Evolutionary conservation across 2,113 vertebrate genomes (phyloP), one percentile per base, ranked within the genome.

Genomic region (Oreochromis niloticus): DNA sequence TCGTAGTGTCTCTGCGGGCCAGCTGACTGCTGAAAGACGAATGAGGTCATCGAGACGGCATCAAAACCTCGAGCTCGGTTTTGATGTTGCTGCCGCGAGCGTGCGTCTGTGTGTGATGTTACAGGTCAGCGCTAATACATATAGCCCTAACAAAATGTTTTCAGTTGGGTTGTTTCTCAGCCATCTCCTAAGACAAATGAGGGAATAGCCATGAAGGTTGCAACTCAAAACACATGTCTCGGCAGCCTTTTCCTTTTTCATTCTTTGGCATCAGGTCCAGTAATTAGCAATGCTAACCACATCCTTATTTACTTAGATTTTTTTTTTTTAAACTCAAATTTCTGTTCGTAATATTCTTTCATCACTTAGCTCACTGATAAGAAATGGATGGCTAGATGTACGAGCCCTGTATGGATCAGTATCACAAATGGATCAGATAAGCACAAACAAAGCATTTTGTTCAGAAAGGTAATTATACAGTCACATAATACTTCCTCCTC

Each of bases 281-380:
- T 92, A 95, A 95, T 95, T 95, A 95, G 91, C 43, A 75, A 85
- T 66, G 71, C 84, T 66, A 93, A 95, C 93, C 95, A 95, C 94
- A 95, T 94, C 94, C 93, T 94, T 88, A 93, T 93, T 95, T 92
- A 92, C 80, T 87, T 82, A 50, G 80, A 59, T 88, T 54, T 82
- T 80, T 83, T 83, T 57, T 68, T 30, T 92, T 50, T 36, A 19
- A 91, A 88, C 61, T 81, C 48, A 59, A 63, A 92, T 91, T 78
- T 90, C 91, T 93, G 87, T 90, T 91, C 87, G 79, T 66, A 87
- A 88, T 92, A 85, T 36, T 43, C 88, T 94, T 95, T 94, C 92
- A 90, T 93, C 92, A 86, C 91, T 85, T 82, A 27, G 61, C 5
- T 22, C 85, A 59, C 84, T 84, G 91, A 91, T 93, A 91, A 91